A percentile compares a stretch with the other conserved stretches of the same genome.
Conservation (phyloP, 2,797 vertebrate species). For the Xenops minutus region DNA sequence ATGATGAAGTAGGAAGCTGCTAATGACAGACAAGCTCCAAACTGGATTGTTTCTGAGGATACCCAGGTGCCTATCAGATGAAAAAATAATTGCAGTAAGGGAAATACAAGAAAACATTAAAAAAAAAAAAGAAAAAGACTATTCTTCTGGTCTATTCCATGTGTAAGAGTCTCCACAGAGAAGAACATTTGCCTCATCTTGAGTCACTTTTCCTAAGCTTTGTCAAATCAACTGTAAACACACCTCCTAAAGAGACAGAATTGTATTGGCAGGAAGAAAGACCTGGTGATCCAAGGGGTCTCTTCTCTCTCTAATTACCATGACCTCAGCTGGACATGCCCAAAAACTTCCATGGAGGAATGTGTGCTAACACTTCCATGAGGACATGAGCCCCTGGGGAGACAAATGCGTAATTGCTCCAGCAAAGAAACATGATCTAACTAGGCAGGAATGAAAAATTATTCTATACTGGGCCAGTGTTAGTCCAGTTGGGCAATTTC, state of each 20-base stretch:
- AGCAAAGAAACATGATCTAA: slow-evolving; percentile 2
- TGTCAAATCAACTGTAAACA: neutral
- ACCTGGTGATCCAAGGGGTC: neutral
- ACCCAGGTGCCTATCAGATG: neutral
- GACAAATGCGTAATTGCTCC: neutral
- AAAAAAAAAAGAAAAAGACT: neutral
- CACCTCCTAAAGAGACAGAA: neutral
- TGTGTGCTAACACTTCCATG: neutral
- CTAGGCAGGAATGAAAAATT: neutral
- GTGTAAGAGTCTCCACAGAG: neutral
- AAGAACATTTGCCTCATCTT: neutral
- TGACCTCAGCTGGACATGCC: neutral
- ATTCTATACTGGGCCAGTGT: neutral
- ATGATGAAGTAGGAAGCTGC: neutral
- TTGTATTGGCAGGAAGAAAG: neutral
- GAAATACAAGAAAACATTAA: neutral
- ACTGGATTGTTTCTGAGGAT: neutral
- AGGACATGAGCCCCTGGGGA: neutral
- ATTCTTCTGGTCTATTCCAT: neutral
- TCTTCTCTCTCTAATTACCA: neutral
- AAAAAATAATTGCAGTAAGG: neutral
- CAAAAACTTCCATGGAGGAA: neutral
- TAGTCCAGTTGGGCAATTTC: neutral
- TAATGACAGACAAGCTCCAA: neutral
- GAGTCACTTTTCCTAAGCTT: neutral